These are phyloP conservation scores for Bombus huntii DNA, from an alignment of 1,140 invertebrate genomes.

Conservation along the genomic window DNA sequence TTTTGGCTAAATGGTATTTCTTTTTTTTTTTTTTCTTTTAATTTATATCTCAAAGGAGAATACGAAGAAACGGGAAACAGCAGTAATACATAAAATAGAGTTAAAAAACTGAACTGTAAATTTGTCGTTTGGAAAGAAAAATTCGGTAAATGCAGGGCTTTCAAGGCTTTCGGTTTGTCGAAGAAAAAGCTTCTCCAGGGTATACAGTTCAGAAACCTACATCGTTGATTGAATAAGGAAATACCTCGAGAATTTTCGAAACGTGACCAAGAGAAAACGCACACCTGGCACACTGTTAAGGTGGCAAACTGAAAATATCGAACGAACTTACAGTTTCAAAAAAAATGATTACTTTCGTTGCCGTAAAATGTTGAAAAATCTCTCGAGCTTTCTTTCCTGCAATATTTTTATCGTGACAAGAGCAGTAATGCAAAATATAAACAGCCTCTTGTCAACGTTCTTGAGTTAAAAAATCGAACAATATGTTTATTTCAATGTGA, in stretches of 20 bases:
- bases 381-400: background rate
- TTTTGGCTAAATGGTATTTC: too few relatives aligned
- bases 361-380: constrained; percentile 1
- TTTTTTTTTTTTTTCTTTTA: too few relatives aligned
- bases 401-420: background rate
- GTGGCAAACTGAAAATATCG: background rate
- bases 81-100: too few relatives aligned
- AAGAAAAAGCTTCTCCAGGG: background rate
- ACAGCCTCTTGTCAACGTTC: background rate
- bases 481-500: too few relatives aligned
- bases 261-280: background rate
- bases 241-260: background rate
- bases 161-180: background rate
- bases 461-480: too few relatives aligned
- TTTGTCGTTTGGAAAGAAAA: constrained; percentile 2
- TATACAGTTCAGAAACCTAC: background rate
- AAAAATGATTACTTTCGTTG: background rate
- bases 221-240: constrained; percentile 6
- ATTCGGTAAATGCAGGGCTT: background rate
- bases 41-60: too few relatives aligned
- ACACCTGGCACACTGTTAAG: background rate
- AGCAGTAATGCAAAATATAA: background rate
- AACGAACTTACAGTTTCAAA: constrained; percentile 7
- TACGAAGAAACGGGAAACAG: too few relatives aligned
- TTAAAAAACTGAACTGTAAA: background rate